Evolutionary conservation across 2,113 vertebrate genomes (phyloP), one percentile per base, ranked within the genome.

Genomic region (Mobula birostris): DNA sequence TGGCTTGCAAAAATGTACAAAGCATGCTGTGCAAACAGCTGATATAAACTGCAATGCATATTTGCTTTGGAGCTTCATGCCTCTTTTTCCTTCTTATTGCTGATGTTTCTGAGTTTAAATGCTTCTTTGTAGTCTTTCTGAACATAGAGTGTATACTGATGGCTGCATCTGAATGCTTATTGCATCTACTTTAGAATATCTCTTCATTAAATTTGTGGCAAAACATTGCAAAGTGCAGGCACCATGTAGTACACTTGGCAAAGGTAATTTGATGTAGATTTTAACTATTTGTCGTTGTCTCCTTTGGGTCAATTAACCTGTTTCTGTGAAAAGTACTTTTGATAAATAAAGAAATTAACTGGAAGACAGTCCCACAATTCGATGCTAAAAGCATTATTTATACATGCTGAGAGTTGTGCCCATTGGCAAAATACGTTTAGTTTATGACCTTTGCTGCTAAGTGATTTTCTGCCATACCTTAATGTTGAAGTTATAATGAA

Each of bases 1-100:
- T 93, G 9, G 40, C 91, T 93, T 93, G 91, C 91, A 93, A 40
- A 76, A 93, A 40, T 74, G 36, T 72, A 93, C 70, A 74, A 93
- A 74, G 91, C 91, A 93, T 93, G 91, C 48, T 72, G 68, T 74
- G 74, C 24, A 29, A 74, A 9, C 2, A 5, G 40, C 68, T 93
- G 68, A 93, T 74, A 24, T 93, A 76, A 93, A 56, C 68, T 11
- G 36, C 29, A 21, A 40, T 48, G 29, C 2, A 76, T 29, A 93
- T 11, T 74, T 27, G 36, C 36, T 93, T 74, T 93, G 68, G 68
- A 90, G 61, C 85, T 66, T n/a, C 61, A 32, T 15, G 66, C 66
- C 8, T 40, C 70, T 36, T 29, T 76, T 48, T 93, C 36, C 24
- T 92, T 63, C 14, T 93, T 6, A 9, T 48, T 74, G 40, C 91